A percentile compares a stretch with the other conserved stretches of the same genome.
Conservation (phyloP, 2,113 vertebrate species). For the Silurus meridionalis region DNA sequence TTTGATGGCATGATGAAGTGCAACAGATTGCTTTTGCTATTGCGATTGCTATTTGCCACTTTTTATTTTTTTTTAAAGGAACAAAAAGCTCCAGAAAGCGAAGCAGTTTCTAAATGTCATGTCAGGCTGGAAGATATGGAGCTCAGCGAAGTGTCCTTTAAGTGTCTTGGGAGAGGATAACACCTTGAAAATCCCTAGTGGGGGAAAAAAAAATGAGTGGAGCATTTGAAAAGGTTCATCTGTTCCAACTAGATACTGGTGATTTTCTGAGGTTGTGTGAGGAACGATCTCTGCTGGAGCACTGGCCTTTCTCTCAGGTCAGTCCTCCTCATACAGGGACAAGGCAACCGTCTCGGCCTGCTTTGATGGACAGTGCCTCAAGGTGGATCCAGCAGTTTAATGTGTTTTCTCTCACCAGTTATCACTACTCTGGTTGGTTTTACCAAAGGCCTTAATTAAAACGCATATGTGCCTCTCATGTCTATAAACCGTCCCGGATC, state of each 20-base stretch:
- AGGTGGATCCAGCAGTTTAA: conserved; percentile 2
- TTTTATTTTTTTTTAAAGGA: conserved; percentile 55
- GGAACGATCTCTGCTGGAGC: conserved; percentile 25
- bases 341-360: neutral
- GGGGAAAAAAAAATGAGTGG: conserved; percentile 25
- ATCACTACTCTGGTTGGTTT: conserved; percentile 13
- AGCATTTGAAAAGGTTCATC: conserved; percentile 36
- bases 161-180: conserved; percentile 37
- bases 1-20: conserved; percentile 60
- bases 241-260: neutral
- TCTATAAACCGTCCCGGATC: neutral
- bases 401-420: conserved; percentile 10
- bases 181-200: conserved; percentile 43
- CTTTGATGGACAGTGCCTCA: conserved; percentile 26
- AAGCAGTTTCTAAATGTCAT: conserved; percentile 58
- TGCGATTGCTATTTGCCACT: conserved; percentile 39
- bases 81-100: conserved; percentile 56
- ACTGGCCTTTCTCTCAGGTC: conserved; percentile 30
- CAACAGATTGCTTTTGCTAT: conserved; percentile 62
- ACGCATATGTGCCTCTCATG: neutral
- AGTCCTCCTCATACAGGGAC: conserved; percentile 2
- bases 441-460: conserved; percentile 29
- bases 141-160: conserved; percentile 48
- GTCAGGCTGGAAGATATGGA: conserved; percentile 26
- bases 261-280: neutral